Evolutionary conservation across 2,888 invertebrate genomes (phyloP).

Genomic region (Nysson spinosus): DNA sequence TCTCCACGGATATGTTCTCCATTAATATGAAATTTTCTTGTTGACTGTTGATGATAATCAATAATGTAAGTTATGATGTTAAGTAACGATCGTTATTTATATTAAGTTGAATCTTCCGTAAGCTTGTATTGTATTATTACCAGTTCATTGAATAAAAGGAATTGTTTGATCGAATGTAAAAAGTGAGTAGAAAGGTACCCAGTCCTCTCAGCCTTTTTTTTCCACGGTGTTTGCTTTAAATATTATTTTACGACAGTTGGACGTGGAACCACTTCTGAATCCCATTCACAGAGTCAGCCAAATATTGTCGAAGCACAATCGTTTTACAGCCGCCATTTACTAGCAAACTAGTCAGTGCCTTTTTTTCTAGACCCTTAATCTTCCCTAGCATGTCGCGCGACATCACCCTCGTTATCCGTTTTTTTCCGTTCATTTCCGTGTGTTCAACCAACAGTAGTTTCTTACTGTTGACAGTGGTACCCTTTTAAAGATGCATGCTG

Average conservation of each 20-base stretch:
- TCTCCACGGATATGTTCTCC: no score
- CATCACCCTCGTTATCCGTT: slow-evolving; percentile 33
- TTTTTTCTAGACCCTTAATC: slow-evolving; percentile 31
- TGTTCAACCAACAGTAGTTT: slow-evolving; percentile 58
- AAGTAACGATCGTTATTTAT: no score
- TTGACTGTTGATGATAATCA: no score
- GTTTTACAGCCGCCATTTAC: slow-evolving; percentile 57
- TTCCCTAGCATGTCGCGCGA: slow-evolving; percentile 37
- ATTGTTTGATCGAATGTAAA: no score
- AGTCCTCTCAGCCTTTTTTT: slow-evolving; percentile 46
- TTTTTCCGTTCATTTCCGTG: slow-evolving; percentile 55
- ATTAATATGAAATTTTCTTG: no score
- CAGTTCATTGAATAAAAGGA: no score
- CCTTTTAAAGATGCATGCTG: slow-evolving; percentile 48
- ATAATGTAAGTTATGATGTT: no score
- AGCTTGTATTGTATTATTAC: no score
- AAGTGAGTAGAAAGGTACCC: slow-evolving; percentile 18
- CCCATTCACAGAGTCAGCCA: slow-evolving; percentile 62
- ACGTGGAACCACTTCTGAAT: slow-evolving; percentile 40
- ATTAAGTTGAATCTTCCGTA: no score
- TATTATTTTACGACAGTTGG: slow-evolving; percentile 64
- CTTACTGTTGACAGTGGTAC: slow-evolving; percentile 62
- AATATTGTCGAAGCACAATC: slow-evolving; percentile 69
- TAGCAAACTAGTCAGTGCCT: slow-evolving; percentile 2
- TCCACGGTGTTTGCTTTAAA: slow-evolving; percentile 64